Base-by-base conservation (phyloP, 1,140 invertebrate genomes). In the Zaprionus gabonicus region DNA sequence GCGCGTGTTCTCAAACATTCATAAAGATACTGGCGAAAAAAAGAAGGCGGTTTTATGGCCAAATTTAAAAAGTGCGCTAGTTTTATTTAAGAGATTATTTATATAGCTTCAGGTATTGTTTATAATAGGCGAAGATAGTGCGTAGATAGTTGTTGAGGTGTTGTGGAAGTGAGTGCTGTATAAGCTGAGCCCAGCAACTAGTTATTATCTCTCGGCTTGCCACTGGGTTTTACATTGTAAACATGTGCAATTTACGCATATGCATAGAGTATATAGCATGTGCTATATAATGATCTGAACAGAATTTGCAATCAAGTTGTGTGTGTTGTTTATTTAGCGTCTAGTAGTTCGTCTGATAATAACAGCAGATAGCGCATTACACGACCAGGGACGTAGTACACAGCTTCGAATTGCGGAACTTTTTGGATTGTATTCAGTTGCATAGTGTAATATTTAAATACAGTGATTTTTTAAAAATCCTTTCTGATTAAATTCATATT, bases 281-380 rank as follows among this genome's bases (percentile, higher is more conserved):
- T 70, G 44, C 59, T n/a, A 15, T 51, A 51, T n/a, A 55, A 23
- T n/a, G 25, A 49, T n/a, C 23, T 23, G 28, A 57, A 15, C 49
- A 69, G 28, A 62, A 69, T 63, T 63, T 74, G 66, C 58, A 74
- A 70, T 70, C 58, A 60, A 57, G 17, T 58, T 2, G 66, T 38
- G 6, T 31, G 53, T 64, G 67, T 75, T 75, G 51, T 70, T 71
- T 58, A 23, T 70, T 70, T 25, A 9, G 46, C 46, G 10, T 63
- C 72, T 4, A 59, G 31, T 49, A 6, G 10, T 6, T 44, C 31
- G 23, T 9, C 66, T 60, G 72, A 75, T 75, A 75, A 70, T 56
- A 23, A 15, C 36, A 69, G 51, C 49, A 69, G 58, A 75, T 71
- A 75, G 51, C 9, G 9, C 12, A 13, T 63, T 75, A 49, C 58